These are phyloP conservation scores for Drosophila aldrichi DNA, from an alignment of 2,888 invertebrate species.

Conservation along the genomic window DNA sequence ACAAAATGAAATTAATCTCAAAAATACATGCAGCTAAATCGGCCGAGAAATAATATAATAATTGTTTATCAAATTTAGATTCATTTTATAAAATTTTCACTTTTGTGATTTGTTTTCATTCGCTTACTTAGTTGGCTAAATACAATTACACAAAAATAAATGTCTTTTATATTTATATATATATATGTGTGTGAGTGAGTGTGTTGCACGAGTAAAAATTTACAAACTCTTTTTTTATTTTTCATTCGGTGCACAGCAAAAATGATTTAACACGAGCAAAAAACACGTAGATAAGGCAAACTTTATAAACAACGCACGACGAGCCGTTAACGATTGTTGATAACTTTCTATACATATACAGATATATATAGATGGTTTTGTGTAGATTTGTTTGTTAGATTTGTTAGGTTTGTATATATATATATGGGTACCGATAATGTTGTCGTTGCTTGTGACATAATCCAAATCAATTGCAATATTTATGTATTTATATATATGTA, in stretches of 20 bases:
- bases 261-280: slow-evolving; percentile 72
- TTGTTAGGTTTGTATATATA: slow-evolving; percentile 20
- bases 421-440: slow-evolving; percentile 29
- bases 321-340: slow-evolving; percentile 43
- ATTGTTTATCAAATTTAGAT: slow-evolving; percentile 43
- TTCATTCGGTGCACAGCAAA: slow-evolving; percentile 58
- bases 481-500: slow-evolving; percentile 49
- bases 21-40: slow-evolving; percentile 58
- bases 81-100: slow-evolving; percentile 43
- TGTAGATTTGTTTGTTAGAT: slow-evolving; percentile 30
- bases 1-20: slow-evolving; percentile 61
- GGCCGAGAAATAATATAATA: slow-evolving; percentile 46
- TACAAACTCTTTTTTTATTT: slow-evolving; percentile 39
- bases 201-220: slow-evolving; percentile 47
- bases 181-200: background rate
- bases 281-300: slow-evolving; percentile 73
- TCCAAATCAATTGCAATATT: slow-evolving; percentile 33
- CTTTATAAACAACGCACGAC: slow-evolving; percentile 58
- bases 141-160: slow-evolving; percentile 74
- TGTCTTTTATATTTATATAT: slow-evolving; percentile 70
- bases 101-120: slow-evolving; percentile 23
- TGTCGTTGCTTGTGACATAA: slow-evolving; percentile 47
- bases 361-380: background rate
- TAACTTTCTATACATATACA: slow-evolving; percentile 27
- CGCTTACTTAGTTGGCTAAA: slow-evolving; percentile 61